Base-by-base conservation (phyloP, 2,888 invertebrate species). In the Callinectes sapidus region DNA sequence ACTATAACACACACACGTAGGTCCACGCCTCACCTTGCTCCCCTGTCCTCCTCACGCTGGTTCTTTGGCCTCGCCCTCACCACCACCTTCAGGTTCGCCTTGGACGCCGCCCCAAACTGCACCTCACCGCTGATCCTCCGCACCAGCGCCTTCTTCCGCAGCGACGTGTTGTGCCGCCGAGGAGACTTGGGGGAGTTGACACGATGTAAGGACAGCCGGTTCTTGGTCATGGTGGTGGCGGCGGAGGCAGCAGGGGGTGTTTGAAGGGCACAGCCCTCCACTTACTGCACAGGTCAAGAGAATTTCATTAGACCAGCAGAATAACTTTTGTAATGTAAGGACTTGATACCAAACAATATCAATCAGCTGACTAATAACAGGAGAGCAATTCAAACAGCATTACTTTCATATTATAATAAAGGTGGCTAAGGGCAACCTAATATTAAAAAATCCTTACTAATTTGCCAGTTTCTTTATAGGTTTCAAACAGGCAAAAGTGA, bases 31-130 rank as follows among this genome's bases (percentile, higher is more conserved):
- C 92, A 95, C 95, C 95, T 95, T 3, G 93, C 85, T 86, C 95
- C 95, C 5, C 92, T 94, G 10, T 94, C 96, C 93, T 96, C 95
- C 96, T 98, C 98, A 61, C 96, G 96, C 0, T 96, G 96, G 96
- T 97, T 98, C 90, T 97, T 96, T 2, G 98, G 98, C n/a, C 98
- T 96, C 2, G 98, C 97, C 88, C 98, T 96, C 0, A 98, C 97
- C 90, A 97, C 97, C 6, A 98, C 98, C 96, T 97, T 97, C 48
- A 98, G 97, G 95, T 97, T 97, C 28, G 94, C 94, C 85, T 92
- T 93, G 1, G 94, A 92, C 90, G 93, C 94, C 2, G 94, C 90
- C 18, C 95, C 95, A 90, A 94, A 94, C 81, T 92, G 94, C 66
- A 94, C 93, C 23, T 91, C 94, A 32, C 87, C 87, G 42, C 71